phyloP scores from a whole-genome alignment of 2,888 invertebrate genomes.

The Helicoverpa assulta region DNA sequence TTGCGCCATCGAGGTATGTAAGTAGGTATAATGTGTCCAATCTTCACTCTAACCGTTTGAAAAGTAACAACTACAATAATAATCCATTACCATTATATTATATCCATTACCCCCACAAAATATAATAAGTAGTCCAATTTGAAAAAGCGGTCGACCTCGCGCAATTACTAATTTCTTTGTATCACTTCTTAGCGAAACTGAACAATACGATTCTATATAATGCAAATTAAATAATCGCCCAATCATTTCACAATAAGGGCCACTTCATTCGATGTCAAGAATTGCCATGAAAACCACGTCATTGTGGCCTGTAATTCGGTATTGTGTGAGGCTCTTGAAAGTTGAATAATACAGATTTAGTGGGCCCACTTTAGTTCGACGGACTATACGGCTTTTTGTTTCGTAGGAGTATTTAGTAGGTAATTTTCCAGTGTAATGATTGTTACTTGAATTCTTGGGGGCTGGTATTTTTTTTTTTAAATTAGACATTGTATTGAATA shows the following conservation, averaged over 20 bases:
- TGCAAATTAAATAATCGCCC: slow-evolving; percentile 60
- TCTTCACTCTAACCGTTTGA: too few relatives aligned
- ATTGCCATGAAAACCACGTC: slow-evolving; percentile 57
- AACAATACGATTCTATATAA: slow-evolving; percentile 41
- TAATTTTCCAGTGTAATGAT: slow-evolving; percentile 29
- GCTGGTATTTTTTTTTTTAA: slow-evolving; percentile 21
- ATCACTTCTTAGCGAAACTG: neutral
- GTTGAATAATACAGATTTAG: slow-evolving; percentile 47
- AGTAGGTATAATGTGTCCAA: too few relatives aligned
- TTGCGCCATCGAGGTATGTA: too few relatives aligned
- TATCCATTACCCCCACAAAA: neutral
- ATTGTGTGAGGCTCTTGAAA: slow-evolving; percentile 58
- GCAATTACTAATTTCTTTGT: neutral
- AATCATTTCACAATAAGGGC: slow-evolving; percentile 58
- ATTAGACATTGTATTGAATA: neutral
- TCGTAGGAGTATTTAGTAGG: slow-evolving; percentile 22
- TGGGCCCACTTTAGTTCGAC: slow-evolving; percentile 45
- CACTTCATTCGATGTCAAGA: slow-evolving; percentile 56
- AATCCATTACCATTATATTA: too few relatives aligned
- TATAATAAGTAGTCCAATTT: slow-evolving; percentile 15
- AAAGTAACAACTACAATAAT: too few relatives aligned
- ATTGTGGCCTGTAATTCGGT: slow-evolving; percentile 64
- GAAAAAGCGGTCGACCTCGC: slow-evolving; percentile 5
- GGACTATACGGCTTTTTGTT: slow-evolving; percentile 20
- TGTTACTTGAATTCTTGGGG: slow-evolving; percentile 6